A percentile compares a stretch with the other conserved stretches of the same genome.
phyloP scores from a whole-genome alignment of 2,888 invertebrate species.

The Leptopilina syphax region DNA sequence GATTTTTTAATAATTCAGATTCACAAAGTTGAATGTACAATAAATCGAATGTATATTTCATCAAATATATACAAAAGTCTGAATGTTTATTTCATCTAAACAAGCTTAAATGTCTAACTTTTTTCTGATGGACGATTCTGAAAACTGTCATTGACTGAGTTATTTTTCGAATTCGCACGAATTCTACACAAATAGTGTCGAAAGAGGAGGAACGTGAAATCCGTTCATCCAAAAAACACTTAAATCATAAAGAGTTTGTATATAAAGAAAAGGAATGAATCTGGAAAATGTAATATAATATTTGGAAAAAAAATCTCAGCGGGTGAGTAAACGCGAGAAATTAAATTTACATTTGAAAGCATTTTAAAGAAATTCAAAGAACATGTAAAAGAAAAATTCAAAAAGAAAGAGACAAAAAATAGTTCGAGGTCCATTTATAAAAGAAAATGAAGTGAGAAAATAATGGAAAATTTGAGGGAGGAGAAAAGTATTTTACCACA shows the following conservation, averaged over 20 bases:
- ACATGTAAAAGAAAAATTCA: conserved; percentile 8
- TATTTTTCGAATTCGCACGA: conserved; percentile 54
- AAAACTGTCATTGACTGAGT: not conserved
- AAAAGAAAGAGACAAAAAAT: conserved; percentile 38
- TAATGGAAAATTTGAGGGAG: conserved; percentile 39
- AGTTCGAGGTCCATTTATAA: not conserved
- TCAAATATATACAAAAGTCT: no score
- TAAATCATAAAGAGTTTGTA: conserved; percentile 5
- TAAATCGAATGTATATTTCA: no score
- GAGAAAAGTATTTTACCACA: conserved; percentile 17
- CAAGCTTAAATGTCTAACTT: no score
- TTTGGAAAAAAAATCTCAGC: conserved; percentile 50
- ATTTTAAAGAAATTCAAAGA: conserved; percentile 14
- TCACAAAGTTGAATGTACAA: no score
- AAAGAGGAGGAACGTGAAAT: conserved; percentile 55
- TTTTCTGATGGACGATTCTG: not conserved
- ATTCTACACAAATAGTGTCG: conserved; percentile 59
- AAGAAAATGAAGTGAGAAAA: conserved; percentile 20
- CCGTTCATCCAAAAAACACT: conserved; percentile 45
- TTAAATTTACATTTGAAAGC: conserved; percentile 60
- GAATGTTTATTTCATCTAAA: no score
- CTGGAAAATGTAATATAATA: conserved; percentile 6
- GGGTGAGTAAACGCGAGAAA: conserved; percentile 61
- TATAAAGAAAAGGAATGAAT: conserved; percentile 27
- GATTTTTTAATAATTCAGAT: no score